Evolutionary conservation across 2,888 invertebrate species (phyloP), one percentile per base, ranked within the genome.

Genomic region (Halictus ligatus): DNA sequence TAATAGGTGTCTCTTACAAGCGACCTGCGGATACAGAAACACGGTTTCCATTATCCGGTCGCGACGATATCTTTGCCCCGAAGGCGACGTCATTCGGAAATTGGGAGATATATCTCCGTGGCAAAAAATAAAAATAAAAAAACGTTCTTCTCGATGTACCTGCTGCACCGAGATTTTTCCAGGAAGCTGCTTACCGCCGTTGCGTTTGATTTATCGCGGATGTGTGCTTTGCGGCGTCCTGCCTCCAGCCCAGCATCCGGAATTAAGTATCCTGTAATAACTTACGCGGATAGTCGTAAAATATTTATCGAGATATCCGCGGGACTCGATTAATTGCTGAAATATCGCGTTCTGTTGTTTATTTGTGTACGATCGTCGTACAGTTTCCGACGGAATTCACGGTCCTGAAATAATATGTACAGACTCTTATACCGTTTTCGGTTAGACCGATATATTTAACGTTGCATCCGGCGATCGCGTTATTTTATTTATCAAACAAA

Each of bases 81-180:
- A 67, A 73, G 75, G 75, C 84, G 85, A 85, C 78, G 87, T 87
- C 84, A 84, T 89, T 91, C 92, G 92, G 90, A 92, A 91, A 91
- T 91, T 92, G 92, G 90, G 87, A 88, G 85, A 91, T 91, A 90
- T 88, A 92, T 91, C 89, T 89, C 80, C 21, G 46, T 25, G 58
- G 71, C 60, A 80, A 86, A 84, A 92, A 88, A n/a, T n/a, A n/a
- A 75, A 35, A 35, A 35, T 35, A 5, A 35, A 35, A 35, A 35
- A 35, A 35, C 5, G 82, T 75, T 83, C 83, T 81, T 50, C 80
- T 67, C 81, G 87, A 80, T 84, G 76, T 60, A 86, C 60, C 74
- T 76, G 80, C 29, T 75, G 78, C 76, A 75, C 72, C 76, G 81
- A 81, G 80, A 89, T 88, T 91, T 91, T 88, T 89, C 84, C 81